These are phyloP conservation scores for Plemyria rubiginata DNA, from an alignment of 2,888 invertebrate species.

Conservation along the genomic window DNA sequence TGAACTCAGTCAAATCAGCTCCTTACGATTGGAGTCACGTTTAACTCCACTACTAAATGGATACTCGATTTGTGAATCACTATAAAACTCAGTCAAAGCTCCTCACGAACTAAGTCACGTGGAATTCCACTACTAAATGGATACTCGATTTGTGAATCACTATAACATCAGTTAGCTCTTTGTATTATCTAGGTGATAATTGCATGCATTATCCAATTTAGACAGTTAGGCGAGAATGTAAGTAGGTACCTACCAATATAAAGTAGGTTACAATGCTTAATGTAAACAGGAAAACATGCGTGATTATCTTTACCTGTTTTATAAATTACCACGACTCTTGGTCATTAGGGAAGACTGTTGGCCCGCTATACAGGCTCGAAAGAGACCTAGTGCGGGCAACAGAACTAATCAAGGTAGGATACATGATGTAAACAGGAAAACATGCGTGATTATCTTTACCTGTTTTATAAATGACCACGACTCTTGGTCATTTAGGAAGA, in stretches of 20 bases:
- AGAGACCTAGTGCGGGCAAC: too few species aligned
- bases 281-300: not conserved
- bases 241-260: not conserved
- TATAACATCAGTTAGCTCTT: slow-evolving; percentile 5
- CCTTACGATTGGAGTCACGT: too few species aligned
- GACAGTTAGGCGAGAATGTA: not conserved
- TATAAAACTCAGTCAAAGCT: too few species aligned
- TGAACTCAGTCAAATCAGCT: too few species aligned
- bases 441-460: not conserved
- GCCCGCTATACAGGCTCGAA: too few species aligned
- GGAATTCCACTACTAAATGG: not conserved
- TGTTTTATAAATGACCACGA: not conserved
- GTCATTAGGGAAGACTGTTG: too few species aligned
- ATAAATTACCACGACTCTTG: too few species aligned
- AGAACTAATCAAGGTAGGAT: too few species aligned
- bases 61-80: slow-evolving; percentile 1
- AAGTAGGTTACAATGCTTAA: not conserved
- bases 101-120: too few species aligned
- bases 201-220: not conserved
- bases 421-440: not conserved
- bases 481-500: too few species aligned
- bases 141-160: slow-evolving; percentile 1
- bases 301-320: not conserved
- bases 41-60: not conserved
- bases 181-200: slow-evolving; percentile 10